These are phyloP conservation scores for Stenchaetothrips biformis DNA, from an alignment of 2,888 invertebrate species.

Conservation along the genomic window DNA sequence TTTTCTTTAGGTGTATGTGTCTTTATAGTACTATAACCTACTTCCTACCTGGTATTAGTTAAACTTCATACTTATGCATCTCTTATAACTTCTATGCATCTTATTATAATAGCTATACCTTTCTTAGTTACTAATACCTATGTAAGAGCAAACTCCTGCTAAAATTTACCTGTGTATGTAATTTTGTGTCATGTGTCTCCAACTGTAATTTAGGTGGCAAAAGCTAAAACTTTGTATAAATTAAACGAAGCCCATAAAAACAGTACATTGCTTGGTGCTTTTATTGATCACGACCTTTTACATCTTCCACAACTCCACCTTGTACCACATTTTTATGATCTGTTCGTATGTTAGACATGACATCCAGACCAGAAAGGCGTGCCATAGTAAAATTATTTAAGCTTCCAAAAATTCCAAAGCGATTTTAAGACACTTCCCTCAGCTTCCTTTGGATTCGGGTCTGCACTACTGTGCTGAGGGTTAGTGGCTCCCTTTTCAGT, in stretches of 20 bases:
- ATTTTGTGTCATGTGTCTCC: slow-evolving; percentile 24
- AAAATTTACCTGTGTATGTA: slow-evolving; percentile 21
- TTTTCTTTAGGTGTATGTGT: slow-evolving; percentile 8
- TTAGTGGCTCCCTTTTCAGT: not conserved
- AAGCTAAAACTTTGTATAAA: slow-evolving; percentile 25
- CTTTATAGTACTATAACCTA: slow-evolving; percentile 14
- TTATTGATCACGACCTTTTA: not conserved
- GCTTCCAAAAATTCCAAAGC: not conserved
- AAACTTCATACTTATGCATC: slow-evolving; percentile 14
- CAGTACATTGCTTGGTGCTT: not conserved
- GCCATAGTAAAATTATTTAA: not conserved
- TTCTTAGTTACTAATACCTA: slow-evolving; percentile 24
- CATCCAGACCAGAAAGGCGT: not conserved
- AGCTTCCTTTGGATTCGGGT: not conserved
- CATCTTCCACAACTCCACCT: not conserved
- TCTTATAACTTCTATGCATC: slow-evolving; percentile 22
- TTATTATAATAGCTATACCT: slow-evolving; percentile 22
- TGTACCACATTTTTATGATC: not conserved
- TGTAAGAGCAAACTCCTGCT: slow-evolving; percentile 18
- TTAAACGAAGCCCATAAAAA: slow-evolving; percentile 21
- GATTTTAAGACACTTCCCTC: not conserved
- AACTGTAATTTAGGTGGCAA: slow-evolving; percentile 23
- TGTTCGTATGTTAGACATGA: not conserved
- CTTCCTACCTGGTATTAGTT: slow-evolving; percentile 18
- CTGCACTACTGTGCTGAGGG: not conserved